Percentiles rank a stretch among this genome's conserved stretches.
phyloP scores from a whole-genome alignment of 2,888 invertebrate genomes.

The Monopis laevigella region DNA sequence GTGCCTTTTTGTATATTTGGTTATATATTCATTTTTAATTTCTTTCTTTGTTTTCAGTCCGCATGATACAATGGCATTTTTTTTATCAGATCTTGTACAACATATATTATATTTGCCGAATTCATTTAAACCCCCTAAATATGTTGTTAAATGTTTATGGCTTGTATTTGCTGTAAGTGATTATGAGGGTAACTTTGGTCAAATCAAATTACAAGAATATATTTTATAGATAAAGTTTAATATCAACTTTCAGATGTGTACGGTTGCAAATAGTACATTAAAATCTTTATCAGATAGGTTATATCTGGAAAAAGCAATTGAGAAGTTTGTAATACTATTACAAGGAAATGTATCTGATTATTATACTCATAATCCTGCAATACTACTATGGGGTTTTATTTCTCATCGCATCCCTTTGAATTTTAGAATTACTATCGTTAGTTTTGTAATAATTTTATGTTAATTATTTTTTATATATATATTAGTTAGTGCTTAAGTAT shows the following conservation, averaged over 20 bases:
- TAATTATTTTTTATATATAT: slow-evolving; percentile 1
- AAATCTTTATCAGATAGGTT: slow-evolving; percentile 43
- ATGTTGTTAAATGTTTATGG: slow-evolving; percentile 55
- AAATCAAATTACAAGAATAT: too few relatives aligned
- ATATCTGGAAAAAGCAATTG: slow-evolving; percentile 46
- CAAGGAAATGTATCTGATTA: slow-evolving; percentile 37
- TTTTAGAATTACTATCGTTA: slow-evolving; percentile 42
- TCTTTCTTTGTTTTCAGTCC: slow-evolving; percentile 29
- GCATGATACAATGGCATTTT: slow-evolving; percentile 40
- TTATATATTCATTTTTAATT: background rate
- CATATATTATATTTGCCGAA: slow-evolving; percentile 38
- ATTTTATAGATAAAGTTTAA: too few relatives aligned
- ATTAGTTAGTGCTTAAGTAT: background rate
- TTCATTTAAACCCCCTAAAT: slow-evolving; percentile 36
- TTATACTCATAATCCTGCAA: slow-evolving; percentile 53
- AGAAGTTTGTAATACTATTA: slow-evolving; percentile 36
- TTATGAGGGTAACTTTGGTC: too few relatives aligned
- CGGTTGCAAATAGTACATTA: slow-evolving; percentile 42
- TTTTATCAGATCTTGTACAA: slow-evolving; percentile 44
- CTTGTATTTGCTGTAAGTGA: slow-evolving; percentile 55
- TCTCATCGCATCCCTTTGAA: slow-evolving; percentile 39
- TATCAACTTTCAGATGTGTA: slow-evolving; percentile 39
- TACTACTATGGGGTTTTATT: slow-evolving; percentile 49
- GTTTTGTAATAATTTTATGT: slow-evolving; percentile 20
- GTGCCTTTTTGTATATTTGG: slow-evolving; percentile 2